These are phyloP conservation scores for Meandrina meandrites DNA, from an alignment of 92 coral and sea anemone species.

Conservation along the genomic window DNA sequence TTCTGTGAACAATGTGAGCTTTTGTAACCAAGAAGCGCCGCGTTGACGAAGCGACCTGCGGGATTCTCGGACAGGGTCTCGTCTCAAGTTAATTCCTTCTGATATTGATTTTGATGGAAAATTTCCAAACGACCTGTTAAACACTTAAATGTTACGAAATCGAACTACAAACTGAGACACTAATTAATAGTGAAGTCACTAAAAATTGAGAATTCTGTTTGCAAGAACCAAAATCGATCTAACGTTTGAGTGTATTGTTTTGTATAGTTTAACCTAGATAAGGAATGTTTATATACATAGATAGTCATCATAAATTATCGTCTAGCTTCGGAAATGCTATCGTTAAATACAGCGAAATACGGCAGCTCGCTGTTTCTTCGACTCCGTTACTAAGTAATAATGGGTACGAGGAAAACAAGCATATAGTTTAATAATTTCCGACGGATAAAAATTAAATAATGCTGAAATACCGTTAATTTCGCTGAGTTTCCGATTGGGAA, in stretches of 20 bases:
- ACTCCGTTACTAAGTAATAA: neutral
- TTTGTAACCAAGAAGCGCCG: neutral
- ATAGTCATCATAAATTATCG: neutral
- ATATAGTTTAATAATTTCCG: neutral
- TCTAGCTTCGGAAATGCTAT: neutral
- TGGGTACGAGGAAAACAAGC: too few relatives aligned
- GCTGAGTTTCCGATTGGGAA: neutral
- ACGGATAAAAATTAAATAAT: neutral
- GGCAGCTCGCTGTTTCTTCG: neutral
- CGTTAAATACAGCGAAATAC: neutral
- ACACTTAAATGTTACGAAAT: neutral
- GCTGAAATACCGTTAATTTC: neutral
- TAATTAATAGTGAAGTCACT: neutral
- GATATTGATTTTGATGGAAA: neutral
- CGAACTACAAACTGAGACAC: neutral
- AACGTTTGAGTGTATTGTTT: neutral
- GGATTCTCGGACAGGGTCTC: neutral
- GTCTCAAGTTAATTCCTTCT: neutral
- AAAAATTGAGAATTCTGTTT: neutral
- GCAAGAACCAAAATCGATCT: neutral
- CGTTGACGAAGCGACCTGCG: neutral
- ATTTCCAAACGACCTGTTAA: neutral
- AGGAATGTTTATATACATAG: neutral
- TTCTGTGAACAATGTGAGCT: slow-evolving; percentile 4
- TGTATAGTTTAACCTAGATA: neutral